Base-by-base conservation (phyloP, 2,797 vertebrate genomes). In the Gorsachius magnificus region DNA sequence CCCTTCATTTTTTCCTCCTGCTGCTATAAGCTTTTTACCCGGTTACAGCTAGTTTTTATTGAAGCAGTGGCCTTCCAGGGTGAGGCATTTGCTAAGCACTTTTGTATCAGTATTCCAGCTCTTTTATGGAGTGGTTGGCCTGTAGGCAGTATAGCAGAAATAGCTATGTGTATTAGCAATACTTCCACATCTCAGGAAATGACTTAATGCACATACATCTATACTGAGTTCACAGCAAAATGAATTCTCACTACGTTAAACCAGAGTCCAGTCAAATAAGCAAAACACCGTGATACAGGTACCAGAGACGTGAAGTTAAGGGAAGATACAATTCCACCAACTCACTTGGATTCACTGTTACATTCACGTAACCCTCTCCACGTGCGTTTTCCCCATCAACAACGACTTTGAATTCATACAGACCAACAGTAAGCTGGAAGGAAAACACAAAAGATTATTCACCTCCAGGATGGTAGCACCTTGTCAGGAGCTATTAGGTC, bases 321-420 rank as follows among this genome's bases (percentile, higher is more conserved):
- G 33, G 53, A 54, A 83, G 24, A 54, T 7, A 22, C 53, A 51
- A 22, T 4, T 17, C 58, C 57, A 74, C 5, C 89, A 61, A 94
- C 97, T 98, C 97, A 99, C 99, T 98, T 98, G 99, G 99, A 95
- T 99, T 99, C 75, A 99, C 99, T 0, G 99, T 99, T 26, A 99
- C 99, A 8, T 99, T 99, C 96, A 99, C 99, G 3, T 98, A 99
- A 89, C 99, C 99, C 97, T 99, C 99, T 54, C 99, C 99, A 0
- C 98, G 98, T 1, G 99, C 98, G 0, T 98, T 99, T 0, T 99
- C 98, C 9, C 98, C 99, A 1, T 98, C 98, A 21, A 99, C 99
- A 0, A 98, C 97, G 43, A 99, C 99, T 96, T 98, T 99, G 97
- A 99, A 99, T 97, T 99, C 99, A 12, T 99, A 99, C 31, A 99